phyloP scores from a whole-genome alignment of 2,888 invertebrate species.

The Cyrtodaria siliqua region DNA sequence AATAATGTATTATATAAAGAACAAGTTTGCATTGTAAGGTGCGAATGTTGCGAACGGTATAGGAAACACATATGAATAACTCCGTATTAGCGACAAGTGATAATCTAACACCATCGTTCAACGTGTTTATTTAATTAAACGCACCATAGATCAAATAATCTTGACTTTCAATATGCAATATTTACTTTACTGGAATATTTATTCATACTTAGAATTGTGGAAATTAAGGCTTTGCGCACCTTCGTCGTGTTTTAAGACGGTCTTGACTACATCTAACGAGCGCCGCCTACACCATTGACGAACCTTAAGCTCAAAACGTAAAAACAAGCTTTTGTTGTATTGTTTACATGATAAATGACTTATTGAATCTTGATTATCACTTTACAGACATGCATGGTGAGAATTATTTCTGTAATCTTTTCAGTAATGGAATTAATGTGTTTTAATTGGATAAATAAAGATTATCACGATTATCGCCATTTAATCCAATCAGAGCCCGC shows the following conservation, averaged over 20 bases:
- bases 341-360: constrained; percentile 2
- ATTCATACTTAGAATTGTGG: not conserved
- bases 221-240: constrained; percentile 23
- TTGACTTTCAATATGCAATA: constrained; percentile 1
- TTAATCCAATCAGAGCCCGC: no score
- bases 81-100: no score
- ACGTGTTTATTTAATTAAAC: no score
- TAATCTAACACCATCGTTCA: no score
- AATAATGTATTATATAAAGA: no score
- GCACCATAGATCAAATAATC: not conserved
- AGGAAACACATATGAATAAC: no score
- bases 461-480: constrained; percentile 1
- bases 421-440: constrained; percentile 6
- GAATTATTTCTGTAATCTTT: no score
- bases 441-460: constrained; percentile 15
- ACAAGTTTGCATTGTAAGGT: no score
- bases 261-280: not conserved
- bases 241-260: constrained; percentile 8
- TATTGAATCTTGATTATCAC: constrained; percentile 5
- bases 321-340: not conserved
- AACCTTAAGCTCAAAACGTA: no score
- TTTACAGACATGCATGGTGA: not conserved
- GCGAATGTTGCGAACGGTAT: no score
- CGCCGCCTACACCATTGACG: not conserved
- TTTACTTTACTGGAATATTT: not conserved